phyloP scores from a whole-genome alignment of 2,113 vertebrate genomes.

The cat (Felis catus) region F.catus_Fca126_mat1.0 CM031412.1:116074501-116075000 shows the following conservation, averaged over 20 bases:
- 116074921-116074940: not conserved
- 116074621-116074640: not conserved
- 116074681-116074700: not conserved
- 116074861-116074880: not conserved
- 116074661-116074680: not conserved
- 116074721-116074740: not conserved
- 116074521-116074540: not conserved
- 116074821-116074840: not conserved
- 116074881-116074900: not conserved
- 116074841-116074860: not conserved
- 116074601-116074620: not conserved
- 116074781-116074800: not conserved
- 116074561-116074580: not conserved
- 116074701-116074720: not conserved
- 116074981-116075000: not conserved
- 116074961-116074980: not conserved
- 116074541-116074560: not conserved
- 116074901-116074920: not conserved
- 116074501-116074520: not conserved
- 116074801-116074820: not conserved
- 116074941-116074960: not conserved
- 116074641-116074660: not conserved
- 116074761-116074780: constrained; percentile 6
- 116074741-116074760: not conserved
- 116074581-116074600: not conserved